phyloP scores from a whole-genome alignment of 64 coral and sea anemone genomes.

The Acropora tenuis region DNA sequence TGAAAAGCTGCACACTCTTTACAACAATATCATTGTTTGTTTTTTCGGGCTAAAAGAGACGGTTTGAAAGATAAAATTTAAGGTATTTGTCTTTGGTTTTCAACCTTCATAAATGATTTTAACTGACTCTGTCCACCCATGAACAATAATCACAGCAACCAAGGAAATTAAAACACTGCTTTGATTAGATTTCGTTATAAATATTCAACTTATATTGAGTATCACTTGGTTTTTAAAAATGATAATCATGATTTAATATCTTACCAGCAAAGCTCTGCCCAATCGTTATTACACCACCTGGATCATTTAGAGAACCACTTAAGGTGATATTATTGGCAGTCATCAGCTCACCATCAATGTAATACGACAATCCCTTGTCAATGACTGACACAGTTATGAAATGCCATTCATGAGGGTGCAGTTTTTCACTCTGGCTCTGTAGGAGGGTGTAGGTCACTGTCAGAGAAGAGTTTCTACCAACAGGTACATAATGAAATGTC shows the following conservation, averaged over 20 bases:
- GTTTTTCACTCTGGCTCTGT: conserved; percentile 59
- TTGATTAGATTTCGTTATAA: too few relatives aligned
- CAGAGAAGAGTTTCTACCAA: conserved; percentile 26
- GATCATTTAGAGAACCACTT: conserved; percentile 33
- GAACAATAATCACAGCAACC: too few relatives aligned
- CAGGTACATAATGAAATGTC: conserved; percentile 47
- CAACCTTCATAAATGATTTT: too few relatives aligned
- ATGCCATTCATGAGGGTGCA: conserved; percentile 71
- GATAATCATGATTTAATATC: not conserved
- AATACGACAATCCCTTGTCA: conserved; percentile 82
- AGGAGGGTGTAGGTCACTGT: conserved; percentile 40
- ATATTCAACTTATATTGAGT: too few relatives aligned
- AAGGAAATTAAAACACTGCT: too few relatives aligned
- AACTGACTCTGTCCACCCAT: too few relatives aligned
- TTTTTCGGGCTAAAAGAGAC: too few relatives aligned
- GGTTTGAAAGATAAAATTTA: too few relatives aligned
- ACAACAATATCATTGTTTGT: too few relatives aligned
- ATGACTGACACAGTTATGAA: conserved; percentile 82
- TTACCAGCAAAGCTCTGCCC: conserved; percentile 75
- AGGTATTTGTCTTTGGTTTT: too few relatives aligned
- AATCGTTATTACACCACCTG: conserved; percentile 12
- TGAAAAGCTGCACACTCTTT: too few relatives aligned
- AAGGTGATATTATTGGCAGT: conserved; percentile 23
- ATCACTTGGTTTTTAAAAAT: too few relatives aligned
- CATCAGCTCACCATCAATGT: conserved; percentile 89